These are phyloP conservation scores for Phalloptychus januarius DNA, from an alignment of 2,797 vertebrate genomes.

Conservation along the genomic window DNA sequence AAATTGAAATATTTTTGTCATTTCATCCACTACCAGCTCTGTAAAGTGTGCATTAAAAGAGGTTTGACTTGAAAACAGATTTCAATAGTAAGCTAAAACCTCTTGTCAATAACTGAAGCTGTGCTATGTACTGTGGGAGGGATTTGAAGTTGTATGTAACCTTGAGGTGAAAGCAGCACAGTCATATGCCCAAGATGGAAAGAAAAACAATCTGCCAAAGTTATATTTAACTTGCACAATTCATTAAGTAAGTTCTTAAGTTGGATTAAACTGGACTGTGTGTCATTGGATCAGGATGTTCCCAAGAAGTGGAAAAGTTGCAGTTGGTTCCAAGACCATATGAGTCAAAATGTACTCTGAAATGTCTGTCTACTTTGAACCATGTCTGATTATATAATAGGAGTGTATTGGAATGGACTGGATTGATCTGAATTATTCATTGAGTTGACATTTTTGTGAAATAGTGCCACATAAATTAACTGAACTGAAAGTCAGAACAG, in stretches of 20 bases:
- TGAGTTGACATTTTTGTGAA: not conserved
- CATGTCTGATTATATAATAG: not conserved
- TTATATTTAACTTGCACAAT: not conserved
- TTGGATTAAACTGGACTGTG: not conserved
- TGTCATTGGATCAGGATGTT: not conserved
- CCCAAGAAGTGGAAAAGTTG: not conserved
- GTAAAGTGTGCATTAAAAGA: not conserved
- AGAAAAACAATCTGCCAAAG: not conserved
- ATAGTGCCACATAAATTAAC: not conserved
- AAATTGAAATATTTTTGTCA: not conserved
- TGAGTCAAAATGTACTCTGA: not conserved
- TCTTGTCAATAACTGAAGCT: not conserved
- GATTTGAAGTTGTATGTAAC: not conserved
- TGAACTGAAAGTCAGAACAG: slow-evolving; percentile 15
- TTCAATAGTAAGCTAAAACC: not conserved
- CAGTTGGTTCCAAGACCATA: not conserved
- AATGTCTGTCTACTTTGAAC: slow-evolving; percentile 1
- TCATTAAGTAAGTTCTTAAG: not conserved
- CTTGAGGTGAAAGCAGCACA: not conserved
- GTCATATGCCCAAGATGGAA: not conserved
- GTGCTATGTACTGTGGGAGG: not conserved
- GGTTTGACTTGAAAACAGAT: not conserved
- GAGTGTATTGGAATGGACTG: not conserved
- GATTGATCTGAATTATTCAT: not conserved
- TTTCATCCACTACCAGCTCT: not conserved